Evolutionary conservation across 1,140 invertebrate genomes (phyloP).

Genomic region (Drosophila lacertosa): DNA sequence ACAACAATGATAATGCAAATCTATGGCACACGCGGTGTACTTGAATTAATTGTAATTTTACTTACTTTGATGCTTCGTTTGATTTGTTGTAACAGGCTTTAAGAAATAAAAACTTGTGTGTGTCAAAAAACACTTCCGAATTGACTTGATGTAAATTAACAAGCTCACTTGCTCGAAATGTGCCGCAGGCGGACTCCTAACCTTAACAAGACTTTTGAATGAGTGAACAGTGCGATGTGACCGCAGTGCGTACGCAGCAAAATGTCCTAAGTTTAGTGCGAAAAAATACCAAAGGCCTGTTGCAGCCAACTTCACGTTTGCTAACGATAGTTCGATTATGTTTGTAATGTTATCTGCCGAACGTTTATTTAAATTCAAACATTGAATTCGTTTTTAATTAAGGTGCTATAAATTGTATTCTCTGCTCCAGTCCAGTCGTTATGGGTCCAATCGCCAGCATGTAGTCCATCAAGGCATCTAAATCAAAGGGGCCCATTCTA

Average conservation of each 20-base stretch:
- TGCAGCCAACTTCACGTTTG: not conserved
- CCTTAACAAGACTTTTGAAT: slow-evolving; percentile 46
- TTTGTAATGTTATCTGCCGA: not conserved
- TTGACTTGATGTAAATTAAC: slow-evolving; percentile 65
- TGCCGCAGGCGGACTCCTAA: slow-evolving; percentile 59
- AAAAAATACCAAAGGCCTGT: not conserved
- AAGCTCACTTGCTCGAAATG: slow-evolving; percentile 63
- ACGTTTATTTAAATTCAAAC: slow-evolving; percentile 15
- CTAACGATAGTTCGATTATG: not conserved
- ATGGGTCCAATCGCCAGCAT: slow-evolving; percentile 76
- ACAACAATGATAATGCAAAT: slow-evolving; percentile 31
- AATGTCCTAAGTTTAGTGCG: not conserved
- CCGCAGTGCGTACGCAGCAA: not conserved
- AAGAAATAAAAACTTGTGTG: slow-evolving; percentile 15
- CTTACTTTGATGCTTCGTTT: slow-evolving; percentile 57
- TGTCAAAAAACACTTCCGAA: slow-evolving; percentile 38
- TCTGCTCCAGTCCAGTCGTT: slow-evolving; percentile 40
- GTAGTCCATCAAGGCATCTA: slow-evolving; percentile 77
- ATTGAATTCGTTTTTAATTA: not conserved
- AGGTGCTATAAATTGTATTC: slow-evolving; percentile 43
- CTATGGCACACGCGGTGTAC: slow-evolving; percentile 1
- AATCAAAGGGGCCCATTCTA: slow-evolving; percentile 59
- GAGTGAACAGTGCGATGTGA: slow-evolving; percentile 29
- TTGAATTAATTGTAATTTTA: slow-evolving; percentile 7
- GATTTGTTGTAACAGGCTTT: slow-evolving; percentile 29